Base-by-base conservation (phyloP, 2,797 vertebrate species). In the Ctenopoma kingsleyae region DNA sequence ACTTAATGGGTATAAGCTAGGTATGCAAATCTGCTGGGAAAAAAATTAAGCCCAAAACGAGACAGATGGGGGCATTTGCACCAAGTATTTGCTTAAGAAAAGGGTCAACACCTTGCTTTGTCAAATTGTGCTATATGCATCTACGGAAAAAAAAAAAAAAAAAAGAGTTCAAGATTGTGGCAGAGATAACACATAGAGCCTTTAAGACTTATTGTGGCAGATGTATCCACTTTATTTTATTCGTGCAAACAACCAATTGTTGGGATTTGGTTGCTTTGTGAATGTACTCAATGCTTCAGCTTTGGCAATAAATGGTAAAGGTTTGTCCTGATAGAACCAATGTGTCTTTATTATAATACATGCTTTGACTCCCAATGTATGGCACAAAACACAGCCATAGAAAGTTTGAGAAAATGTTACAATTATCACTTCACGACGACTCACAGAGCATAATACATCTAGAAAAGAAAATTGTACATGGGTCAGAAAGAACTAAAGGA, bases 371-470 rank as follows among this genome's bases (percentile, higher is more conserved):
- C 90, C 90, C 97, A 96, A 94, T 93, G 94, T 95, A 95, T 97
- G 97, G 96, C 96, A 97, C 95, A 98, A 91, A 95, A 97, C 95
- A 99, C 92, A 96, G 96, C 96, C 96, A 96, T 96, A 94, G 93
- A 95, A 91, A 82, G 92, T 95, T 27, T 94, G 93, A 95, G 95
- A 94, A 96, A 90, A 82, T 76, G 82, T 89, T 91, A 95, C 93
- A 95, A 74, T 87, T 88, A 89, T 89, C 89, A 95, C 88, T 90
- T 92, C 87, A 95, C 91, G 87, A 86, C 87, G 89, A 93, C 90
- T 92, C 92, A 95, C 93, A 95, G 82, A 91, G 89, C 83, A 94
- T 84, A 85, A 86, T 86, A 94, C 88, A 92, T 86, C 89, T 91
- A 89, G 73, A 90, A 87, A 91, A 80, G 69, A 81, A 92, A 89